phyloP scores from a whole-genome alignment of 1,140 invertebrate genomes.

The Scaptodrosophila lebanonensis region DNA sequence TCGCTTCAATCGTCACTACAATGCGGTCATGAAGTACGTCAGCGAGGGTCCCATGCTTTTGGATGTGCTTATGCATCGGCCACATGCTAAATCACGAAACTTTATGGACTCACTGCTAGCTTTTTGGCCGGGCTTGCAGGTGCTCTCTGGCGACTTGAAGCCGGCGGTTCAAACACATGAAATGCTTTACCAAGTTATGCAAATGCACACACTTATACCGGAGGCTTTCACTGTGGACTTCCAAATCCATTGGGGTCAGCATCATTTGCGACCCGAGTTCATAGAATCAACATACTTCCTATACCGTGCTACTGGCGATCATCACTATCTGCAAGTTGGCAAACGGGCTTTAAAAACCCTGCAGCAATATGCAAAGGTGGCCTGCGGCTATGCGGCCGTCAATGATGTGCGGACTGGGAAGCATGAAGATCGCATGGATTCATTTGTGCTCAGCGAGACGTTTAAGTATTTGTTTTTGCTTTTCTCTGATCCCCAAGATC shows the following conservation, averaged over 20 bases:
- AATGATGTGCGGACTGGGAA: conserved; percentile 94
- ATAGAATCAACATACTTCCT: conserved; percentile 98
- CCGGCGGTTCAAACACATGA: conserved; percentile 98
- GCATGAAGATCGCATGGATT: conserved; percentile 98
- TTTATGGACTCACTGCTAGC: conserved; percentile 98
- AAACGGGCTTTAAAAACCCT: conserved; percentile 93
- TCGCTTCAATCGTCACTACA: conserved; percentile 97
- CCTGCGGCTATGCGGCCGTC: conserved; percentile 97
- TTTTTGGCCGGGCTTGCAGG: conserved; percentile 98
- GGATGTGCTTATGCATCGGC: conserved; percentile 99
- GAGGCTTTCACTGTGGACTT: conserved; percentile 98
- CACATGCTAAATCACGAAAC: conserved; percentile 95
- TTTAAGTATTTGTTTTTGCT: conserved; percentile 98
- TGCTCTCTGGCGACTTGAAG: conserved; percentile 91
- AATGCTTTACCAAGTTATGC: conserved; percentile 97
- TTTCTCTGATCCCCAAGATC: conserved; percentile 92
- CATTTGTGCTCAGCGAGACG: conserved; percentile 97
- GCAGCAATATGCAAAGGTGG: conserved; percentile 93
- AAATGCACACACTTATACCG: conserved; percentile 97
- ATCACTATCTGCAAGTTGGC: conserved; percentile 96
- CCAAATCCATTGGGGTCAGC: conserved; percentile 98
- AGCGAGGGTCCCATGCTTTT: conserved; percentile 95
- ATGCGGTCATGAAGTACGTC: conserved; percentile 98
- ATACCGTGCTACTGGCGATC: conserved; percentile 95
- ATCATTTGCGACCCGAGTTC: conserved; percentile 97